phyloP scores from a whole-genome alignment of 2,797 vertebrate species.

The Sebastes kiyomatsui region DNA sequence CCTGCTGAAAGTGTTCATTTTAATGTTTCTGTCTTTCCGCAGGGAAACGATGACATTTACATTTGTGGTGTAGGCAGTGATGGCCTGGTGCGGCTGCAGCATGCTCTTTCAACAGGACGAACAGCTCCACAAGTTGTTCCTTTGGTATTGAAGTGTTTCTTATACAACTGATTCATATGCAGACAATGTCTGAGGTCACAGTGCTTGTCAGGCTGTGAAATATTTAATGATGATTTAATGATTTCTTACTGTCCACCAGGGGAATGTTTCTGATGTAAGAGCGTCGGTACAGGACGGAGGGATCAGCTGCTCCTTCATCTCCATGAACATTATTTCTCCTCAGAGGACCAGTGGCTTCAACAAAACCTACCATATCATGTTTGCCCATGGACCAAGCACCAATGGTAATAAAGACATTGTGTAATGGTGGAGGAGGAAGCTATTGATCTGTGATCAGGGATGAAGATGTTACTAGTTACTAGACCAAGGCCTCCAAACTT shows the following conservation, averaged over 20 bases:
- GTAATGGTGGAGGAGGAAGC: background rate
- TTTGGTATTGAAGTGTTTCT: slow-evolving; percentile 64
- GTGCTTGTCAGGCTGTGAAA: background rate
- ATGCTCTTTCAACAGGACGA: slow-evolving; percentile 71
- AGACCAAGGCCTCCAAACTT: background rate
- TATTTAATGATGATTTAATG: background rate
- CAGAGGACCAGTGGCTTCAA: slow-evolving; percentile 35
- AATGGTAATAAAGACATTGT: slow-evolving; percentile 64
- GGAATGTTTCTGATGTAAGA: slow-evolving; percentile 64
- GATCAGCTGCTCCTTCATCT: slow-evolving; percentile 83
- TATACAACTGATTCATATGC: fast-evolving
- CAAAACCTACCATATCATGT: slow-evolving; percentile 74
- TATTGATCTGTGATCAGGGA: background rate
- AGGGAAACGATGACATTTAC: slow-evolving; percentile 87
- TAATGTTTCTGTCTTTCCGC: slow-evolving; percentile 3
- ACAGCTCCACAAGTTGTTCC: slow-evolving; percentile 29
- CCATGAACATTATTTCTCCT: slow-evolving; percentile 73
- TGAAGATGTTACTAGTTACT: background rate
- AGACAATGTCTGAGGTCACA: background rate
- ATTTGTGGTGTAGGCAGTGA: slow-evolving; percentile 67
- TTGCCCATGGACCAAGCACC: slow-evolving; percentile 70
- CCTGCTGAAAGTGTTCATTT: fast-evolving
- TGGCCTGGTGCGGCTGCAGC: slow-evolving; percentile 68
- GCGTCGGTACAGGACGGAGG: slow-evolving; percentile 56
- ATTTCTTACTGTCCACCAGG: slow-evolving; percentile 62